Conservation (phyloP, 2,113 vertebrate species). For the Synchiropus splendidus region DNA sequence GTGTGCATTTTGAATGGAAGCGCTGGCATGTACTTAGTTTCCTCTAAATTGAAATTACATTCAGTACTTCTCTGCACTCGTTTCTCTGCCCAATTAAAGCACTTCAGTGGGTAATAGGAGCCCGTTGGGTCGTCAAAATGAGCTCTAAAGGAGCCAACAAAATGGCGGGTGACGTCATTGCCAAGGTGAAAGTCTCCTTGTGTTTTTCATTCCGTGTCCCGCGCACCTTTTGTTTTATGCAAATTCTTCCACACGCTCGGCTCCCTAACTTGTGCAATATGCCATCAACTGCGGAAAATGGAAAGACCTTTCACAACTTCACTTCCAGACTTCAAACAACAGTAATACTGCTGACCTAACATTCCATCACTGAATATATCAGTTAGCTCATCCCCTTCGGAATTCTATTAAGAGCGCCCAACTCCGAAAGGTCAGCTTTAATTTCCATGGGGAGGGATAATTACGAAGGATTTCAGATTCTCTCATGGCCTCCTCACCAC, state of each 20-base stretch:
- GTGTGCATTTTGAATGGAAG: constrained; percentile 16
- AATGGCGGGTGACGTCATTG: too few species aligned
- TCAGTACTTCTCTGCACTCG: background rate
- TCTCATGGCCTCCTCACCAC: constrained; percentile 21
- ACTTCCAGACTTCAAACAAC: constrained; percentile 18
- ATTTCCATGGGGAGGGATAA: constrained; percentile 49
- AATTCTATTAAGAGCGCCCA: constrained; percentile 36
- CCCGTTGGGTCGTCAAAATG: background rate
- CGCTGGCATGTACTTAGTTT: constrained; percentile 1
- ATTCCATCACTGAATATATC: constrained; percentile 19
- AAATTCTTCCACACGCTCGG: too few species aligned
- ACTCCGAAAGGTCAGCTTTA: constrained; percentile 43
- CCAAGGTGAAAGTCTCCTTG: too few species aligned
- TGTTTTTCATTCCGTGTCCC: too few species aligned
- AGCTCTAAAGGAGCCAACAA: too few species aligned
- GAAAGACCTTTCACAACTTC: constrained; percentile 8
- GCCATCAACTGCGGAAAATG: background rate
- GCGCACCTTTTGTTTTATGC: too few species aligned
- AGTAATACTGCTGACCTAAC: constrained; percentile 22
- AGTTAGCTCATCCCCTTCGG: constrained; percentile 28
- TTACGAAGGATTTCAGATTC: constrained; percentile 27
- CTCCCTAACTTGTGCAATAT: background rate
- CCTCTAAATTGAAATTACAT: too few species aligned
- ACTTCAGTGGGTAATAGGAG: constrained; percentile 3
- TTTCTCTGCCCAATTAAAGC: constrained; percentile 23